Evolutionary conservation across 1,140 invertebrate genomes (phyloP).

Genomic region (honey bee (Apis mellifera)): DNA sequence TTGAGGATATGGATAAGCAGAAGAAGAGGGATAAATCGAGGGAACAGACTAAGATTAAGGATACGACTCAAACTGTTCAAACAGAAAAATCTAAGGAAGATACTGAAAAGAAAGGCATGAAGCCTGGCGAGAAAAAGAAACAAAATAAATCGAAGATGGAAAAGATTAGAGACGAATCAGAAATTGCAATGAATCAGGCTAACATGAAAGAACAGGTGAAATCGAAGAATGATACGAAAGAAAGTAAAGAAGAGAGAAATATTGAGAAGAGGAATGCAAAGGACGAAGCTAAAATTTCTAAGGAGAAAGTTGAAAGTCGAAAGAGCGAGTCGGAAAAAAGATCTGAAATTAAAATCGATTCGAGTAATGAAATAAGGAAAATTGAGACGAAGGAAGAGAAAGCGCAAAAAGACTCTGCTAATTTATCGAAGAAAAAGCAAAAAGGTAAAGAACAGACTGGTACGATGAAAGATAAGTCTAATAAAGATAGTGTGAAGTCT

Average conservation of each 20-base stretch:
- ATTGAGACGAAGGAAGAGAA: slow-evolving; percentile 29
- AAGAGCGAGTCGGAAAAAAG: background rate
- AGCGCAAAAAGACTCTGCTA: slow-evolving; percentile 2
- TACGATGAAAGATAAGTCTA: background rate
- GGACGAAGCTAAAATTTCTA: background rate
- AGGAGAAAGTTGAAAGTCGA: slow-evolving; percentile 6
- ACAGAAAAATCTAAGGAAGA: slow-evolving; percentile 35
- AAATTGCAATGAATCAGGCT: background rate
- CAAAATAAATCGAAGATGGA: slow-evolving; percentile 24
- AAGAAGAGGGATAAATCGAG: slow-evolving; percentile 72
- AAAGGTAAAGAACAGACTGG: slow-evolving; percentile 21
- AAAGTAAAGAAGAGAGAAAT: slow-evolving; percentile 11
- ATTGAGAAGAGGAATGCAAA: background rate
- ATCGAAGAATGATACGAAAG: slow-evolving; percentile 36
- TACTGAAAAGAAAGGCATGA: slow-evolving; percentile 31
- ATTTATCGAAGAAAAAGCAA: slow-evolving; percentile 13
- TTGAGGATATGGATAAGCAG: slow-evolving; percentile 81
- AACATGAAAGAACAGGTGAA: slow-evolving; percentile 55
- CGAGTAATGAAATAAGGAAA: background rate
- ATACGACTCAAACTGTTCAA: background rate
- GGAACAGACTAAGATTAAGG: slow-evolving; percentile 51
- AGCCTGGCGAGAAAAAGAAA: slow-evolving; percentile 24
- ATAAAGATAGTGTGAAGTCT: background rate
- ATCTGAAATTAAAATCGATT: background rate
- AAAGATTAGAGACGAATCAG: slow-evolving; percentile 31